Conservation (phyloP, 2,888 invertebrate genomes). For the Dermolepida albohirtum region DNA sequence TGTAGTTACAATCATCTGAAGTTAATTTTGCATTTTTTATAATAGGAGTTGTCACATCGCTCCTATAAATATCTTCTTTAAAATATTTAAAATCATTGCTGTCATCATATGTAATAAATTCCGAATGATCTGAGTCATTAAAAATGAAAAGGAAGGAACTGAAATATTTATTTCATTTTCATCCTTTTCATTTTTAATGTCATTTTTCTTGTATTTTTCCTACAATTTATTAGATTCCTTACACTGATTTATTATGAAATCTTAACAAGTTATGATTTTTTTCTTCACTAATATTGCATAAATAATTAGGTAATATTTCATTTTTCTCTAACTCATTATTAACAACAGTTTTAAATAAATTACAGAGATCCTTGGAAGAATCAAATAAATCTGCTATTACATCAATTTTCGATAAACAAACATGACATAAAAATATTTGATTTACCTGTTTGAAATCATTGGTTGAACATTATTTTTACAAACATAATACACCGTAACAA, state of each 20-base stretch:
- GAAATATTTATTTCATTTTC: neutral
- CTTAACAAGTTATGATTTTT: constrained; percentile 53
- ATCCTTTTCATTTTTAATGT: constrained; percentile 4
- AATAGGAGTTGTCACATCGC: no score
- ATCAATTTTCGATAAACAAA: constrained; percentile 50
- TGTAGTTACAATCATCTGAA: no score
- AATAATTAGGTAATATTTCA: constrained; percentile 48
- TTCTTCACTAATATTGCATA: constrained; percentile 53
- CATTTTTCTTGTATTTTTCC: constrained; percentile 31
- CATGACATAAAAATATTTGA: constrained; percentile 53
- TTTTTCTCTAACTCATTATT: constrained; percentile 50
- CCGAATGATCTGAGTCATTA: neutral
- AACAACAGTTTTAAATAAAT: constrained; percentile 50
- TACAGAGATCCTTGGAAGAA: constrained; percentile 44
- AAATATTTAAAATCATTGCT: constrained; percentile 38
- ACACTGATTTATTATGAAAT: constrained; percentile 53
- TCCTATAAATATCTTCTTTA: no score
- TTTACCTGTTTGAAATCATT: no score
- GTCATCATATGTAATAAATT: constrained; percentile 22
- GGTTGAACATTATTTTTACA: no score
- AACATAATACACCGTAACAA: no score
- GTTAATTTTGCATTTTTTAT: no score
- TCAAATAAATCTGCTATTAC: constrained; percentile 51
- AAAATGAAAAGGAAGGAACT: no score
- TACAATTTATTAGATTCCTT: constrained; percentile 51